phyloP scores from a whole-genome alignment of 1,140 invertebrate species.

The Heliconius melpomene region DNA sequence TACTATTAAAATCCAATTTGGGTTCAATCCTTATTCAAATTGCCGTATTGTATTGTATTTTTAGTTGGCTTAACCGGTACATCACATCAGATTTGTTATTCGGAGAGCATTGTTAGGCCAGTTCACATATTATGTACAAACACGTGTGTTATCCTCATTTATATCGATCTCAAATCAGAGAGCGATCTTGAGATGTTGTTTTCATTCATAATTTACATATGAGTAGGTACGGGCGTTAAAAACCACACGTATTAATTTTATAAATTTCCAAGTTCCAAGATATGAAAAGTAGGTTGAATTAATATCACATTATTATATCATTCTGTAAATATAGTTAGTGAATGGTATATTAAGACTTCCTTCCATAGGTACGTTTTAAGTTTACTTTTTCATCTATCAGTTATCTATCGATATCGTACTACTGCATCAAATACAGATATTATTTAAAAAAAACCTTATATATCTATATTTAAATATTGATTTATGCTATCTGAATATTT shows the following conservation, averaged over 20 bases:
- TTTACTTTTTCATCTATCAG: neutral
- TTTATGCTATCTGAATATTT: conserved; percentile 1
- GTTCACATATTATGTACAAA: neutral
- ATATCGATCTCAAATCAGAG: too few relatives aligned
- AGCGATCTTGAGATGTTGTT: too few relatives aligned
- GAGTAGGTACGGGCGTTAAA: too few relatives aligned
- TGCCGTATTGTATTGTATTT: neutral
- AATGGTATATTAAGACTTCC: neutral
- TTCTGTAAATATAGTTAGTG: conserved; percentile 1
- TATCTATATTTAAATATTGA: neutral
- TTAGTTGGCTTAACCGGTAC: neutral
- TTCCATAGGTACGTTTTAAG: neutral
- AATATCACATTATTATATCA: neutral
- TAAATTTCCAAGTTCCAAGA: neutral
- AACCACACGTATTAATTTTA: neutral
- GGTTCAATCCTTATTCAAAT: neutral
- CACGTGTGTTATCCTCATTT: neutral
- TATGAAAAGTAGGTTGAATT: conserved; percentile 7
- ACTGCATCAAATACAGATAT: neutral
- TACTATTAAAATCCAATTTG: conserved; percentile 7
- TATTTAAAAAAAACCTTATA: neutral
- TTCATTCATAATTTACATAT: too few relatives aligned
- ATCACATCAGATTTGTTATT: neutral
- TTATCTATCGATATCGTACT: neutral
- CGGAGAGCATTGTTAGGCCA: neutral